phyloP scores from a whole-genome alignment of 1,140 invertebrate genomes.

The Polyergus mexicanus region DNA sequence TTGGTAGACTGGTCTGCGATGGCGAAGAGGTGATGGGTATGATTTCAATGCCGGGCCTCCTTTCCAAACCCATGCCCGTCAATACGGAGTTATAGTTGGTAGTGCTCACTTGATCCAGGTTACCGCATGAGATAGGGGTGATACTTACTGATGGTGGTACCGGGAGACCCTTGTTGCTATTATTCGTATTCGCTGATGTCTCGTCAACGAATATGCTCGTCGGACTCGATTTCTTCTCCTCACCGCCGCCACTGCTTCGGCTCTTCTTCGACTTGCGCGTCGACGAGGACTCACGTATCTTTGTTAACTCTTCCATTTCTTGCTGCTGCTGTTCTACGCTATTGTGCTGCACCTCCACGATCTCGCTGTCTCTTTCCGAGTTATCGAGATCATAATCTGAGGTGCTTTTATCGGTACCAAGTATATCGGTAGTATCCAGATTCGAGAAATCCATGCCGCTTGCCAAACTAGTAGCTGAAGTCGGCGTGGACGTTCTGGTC shows the following conservation, averaged over 20 bases:
- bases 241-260: slow-evolving; percentile 39
- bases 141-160: slow-evolving; percentile 93
- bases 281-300: slow-evolving; percentile 77
- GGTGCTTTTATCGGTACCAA: slow-evolving; percentile 85
- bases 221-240: slow-evolving; percentile 84
- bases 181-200: slow-evolving; percentile 61
- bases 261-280: slow-evolving; percentile 82
- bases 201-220: slow-evolving; percentile 86
- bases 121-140: slow-evolving; percentile 89
- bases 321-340: slow-evolving; percentile 79
- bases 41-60: slow-evolving; percentile 92
- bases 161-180: slow-evolving; percentile 32
- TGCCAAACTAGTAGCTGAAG: slow-evolving; percentile 87
- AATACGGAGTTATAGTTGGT: slow-evolving; percentile 89
- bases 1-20: slow-evolving; percentile 88
- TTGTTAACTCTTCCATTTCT: slow-evolving; percentile 88
- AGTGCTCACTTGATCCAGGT: slow-evolving; percentile 79
- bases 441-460: slow-evolving; percentile 89
- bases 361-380: slow-evolving; percentile 79
- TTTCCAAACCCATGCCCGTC: slow-evolving; percentile 88
- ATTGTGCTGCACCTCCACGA: slow-evolving; percentile 86
- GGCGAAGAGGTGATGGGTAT: slow-evolving; percentile 90
- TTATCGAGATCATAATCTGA: slow-evolving; percentile 88
- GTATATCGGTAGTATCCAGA: slow-evolving; percentile 88
- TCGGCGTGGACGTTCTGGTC: slow-evolving; percentile 86